Percentiles rank a stretch among this genome's conserved stretches.
These are phyloP conservation scores for Drosophila paracracens DNA, from an alignment of 2,888 invertebrate species.

Conservation along the genomic window DNA sequence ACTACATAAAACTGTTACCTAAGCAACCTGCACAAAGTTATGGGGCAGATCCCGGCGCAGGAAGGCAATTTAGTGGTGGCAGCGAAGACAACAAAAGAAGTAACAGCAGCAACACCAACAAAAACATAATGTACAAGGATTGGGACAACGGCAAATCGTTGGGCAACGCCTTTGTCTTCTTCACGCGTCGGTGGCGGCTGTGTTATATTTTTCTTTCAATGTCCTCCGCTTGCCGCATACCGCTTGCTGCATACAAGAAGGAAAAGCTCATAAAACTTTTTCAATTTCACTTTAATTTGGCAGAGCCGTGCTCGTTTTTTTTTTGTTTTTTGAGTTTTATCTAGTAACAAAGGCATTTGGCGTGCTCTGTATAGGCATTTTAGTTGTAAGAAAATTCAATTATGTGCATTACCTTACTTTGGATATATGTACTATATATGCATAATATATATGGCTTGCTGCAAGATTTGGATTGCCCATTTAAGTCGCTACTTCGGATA, in stretches of 20 bases:
- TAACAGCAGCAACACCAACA: constrained; percentile 25
- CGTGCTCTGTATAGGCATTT: constrained; percentile 63
- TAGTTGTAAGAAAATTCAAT: constrained; percentile 79
- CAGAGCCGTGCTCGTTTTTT: constrained; percentile 34
- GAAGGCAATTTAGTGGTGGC: constrained; percentile 72
- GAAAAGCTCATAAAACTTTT: constrained; percentile 83
- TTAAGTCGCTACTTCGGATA: constrained; percentile 52
- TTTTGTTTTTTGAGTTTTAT: constrained; percentile 49
- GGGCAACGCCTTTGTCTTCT: constrained; percentile 71
- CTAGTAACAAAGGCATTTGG: constrained; percentile 74
- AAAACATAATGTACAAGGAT: constrained; percentile 18
- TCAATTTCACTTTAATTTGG: constrained; percentile 82
- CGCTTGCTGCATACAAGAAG: constrained; percentile 49
- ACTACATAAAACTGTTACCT: constrained; percentile 78
- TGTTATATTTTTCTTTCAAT: constrained; percentile 79
- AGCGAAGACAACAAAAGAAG: constrained; percentile 23
- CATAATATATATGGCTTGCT: constrained; percentile 21
- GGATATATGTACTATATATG: constrained; percentile 30
- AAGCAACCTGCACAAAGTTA: constrained; percentile 79
- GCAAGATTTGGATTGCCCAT: constrained; percentile 48
- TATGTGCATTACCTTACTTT: constrained; percentile 73
- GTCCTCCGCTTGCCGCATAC: constrained; percentile 31
- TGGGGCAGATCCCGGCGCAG: constrained; percentile 39
- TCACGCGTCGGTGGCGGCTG: constrained; percentile 75
- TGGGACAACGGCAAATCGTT: constrained; percentile 49